Conservation (phyloP, 2,113 vertebrate species). For the Spea bombifrons region DNA sequence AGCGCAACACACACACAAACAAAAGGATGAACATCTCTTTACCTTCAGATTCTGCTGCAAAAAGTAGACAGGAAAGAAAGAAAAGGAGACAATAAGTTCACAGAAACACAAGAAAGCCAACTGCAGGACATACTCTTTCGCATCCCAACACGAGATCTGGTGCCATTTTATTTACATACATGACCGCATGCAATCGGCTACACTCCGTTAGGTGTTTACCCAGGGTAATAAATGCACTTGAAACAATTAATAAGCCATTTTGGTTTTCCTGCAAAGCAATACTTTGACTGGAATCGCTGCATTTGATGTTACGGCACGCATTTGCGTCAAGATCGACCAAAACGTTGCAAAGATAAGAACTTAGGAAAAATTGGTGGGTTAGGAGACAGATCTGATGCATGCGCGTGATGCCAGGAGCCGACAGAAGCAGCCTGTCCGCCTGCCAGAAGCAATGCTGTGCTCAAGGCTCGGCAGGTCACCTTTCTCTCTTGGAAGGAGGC, state of each 20-base stretch:
- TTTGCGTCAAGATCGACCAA: too few relatives aligned
- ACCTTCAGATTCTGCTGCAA: conserved; percentile 96
- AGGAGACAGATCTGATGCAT: neutral
- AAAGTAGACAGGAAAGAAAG: conserved; percentile 66
- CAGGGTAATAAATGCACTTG: too few relatives aligned
- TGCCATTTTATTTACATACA: too few relatives aligned
- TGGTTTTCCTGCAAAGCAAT: too few relatives aligned
- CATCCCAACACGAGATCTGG: too few relatives aligned
- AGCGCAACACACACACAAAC: conserved; percentile 59
- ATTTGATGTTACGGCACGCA: too few relatives aligned
- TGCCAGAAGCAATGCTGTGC: conserved; percentile 16
- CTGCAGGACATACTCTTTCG: neutral
- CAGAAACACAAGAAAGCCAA: neutral
- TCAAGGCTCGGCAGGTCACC: conserved; percentile 28
- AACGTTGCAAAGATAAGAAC: too few relatives aligned
- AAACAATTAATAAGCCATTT: too few relatives aligned
- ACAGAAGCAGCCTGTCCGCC: conserved; percentile 42
- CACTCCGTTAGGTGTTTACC: too few relatives aligned
- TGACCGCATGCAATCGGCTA: too few relatives aligned
- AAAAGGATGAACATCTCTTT: conserved; percentile 71
- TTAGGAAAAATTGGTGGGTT: neutral
- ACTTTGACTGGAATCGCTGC: too few relatives aligned
- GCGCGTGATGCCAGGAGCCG: neutral
- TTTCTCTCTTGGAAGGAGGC: conserved; percentile 23
- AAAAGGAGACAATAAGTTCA: conserved; percentile 46